Percentiles rank a stretch among this genome's conserved stretches.
Conservation (phyloP, 2,888 invertebrate species). For the Scaptomyza parva region DNA sequence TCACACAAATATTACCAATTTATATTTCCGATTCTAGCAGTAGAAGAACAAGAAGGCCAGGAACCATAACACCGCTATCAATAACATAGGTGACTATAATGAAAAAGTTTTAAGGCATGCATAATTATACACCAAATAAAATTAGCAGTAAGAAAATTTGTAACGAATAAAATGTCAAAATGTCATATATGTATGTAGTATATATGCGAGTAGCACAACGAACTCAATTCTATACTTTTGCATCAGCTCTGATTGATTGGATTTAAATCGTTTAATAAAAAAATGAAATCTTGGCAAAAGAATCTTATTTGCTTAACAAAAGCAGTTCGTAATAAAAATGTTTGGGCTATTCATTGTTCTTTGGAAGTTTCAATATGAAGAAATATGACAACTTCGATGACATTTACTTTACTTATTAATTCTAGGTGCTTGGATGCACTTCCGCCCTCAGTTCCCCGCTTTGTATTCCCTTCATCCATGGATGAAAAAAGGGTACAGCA, state of each 20-base stretch:
- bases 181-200: not conserved
- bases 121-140: not conserved
- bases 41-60: not conserved
- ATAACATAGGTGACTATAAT: not conserved
- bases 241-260: too few relatives aligned
- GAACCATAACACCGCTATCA: not conserved
- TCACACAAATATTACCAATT: not conserved
- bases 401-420: too few relatives aligned
- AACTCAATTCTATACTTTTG: not conserved
- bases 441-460: too few relatives aligned
- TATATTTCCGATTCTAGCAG: not conserved
- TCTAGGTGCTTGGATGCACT: too few relatives aligned
- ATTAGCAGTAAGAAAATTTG: too few relatives aligned
- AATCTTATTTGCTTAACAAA: not conserved
- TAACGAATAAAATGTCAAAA: too few relatives aligned
- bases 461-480: too few relatives aligned
- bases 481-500: too few relatives aligned
- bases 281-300: too few relatives aligned
- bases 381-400: not conserved
- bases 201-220: not conserved
- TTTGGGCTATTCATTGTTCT: not conserved
- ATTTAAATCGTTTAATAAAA: too few relatives aligned
- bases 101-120: not conserved
- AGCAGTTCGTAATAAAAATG: not conserved
- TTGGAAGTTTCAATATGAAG: not conserved